phyloP scores from a whole-genome alignment of 2,797 vertebrate genomes.

The Paedocypris micromegethes region DNA sequence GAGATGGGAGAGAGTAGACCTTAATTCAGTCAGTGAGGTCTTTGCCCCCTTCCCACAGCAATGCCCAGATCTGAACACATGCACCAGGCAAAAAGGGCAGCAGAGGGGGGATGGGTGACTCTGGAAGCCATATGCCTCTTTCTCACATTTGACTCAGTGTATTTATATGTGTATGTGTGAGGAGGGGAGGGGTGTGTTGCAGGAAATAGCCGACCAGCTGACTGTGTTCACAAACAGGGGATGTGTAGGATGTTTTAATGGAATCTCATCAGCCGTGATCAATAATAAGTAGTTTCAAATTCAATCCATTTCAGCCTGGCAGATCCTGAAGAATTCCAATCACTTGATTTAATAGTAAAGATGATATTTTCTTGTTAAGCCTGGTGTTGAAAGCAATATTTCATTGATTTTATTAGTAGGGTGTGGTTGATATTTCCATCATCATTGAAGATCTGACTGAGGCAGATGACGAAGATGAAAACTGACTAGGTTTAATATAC shows the following conservation, averaged over 20 bases:
- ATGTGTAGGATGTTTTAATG: conserved; percentile 27
- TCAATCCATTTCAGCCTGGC: conserved; percentile 12
- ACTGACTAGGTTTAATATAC: no score
- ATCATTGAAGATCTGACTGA: no score
- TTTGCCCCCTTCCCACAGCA: conserved; percentile 36
- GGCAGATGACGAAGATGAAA: no score
- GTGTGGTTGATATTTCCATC: no score
- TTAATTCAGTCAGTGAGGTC: conserved; percentile 45
- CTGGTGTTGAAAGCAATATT: conserved; percentile 31
- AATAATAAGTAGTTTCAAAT: conserved; percentile 17
- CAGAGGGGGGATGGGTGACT: conserved; percentile 33
- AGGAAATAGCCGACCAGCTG: conserved; percentile 32
- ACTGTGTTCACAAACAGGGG: conserved; percentile 40
- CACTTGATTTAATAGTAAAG: conserved; percentile 23
- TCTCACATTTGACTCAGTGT: conserved; percentile 43
- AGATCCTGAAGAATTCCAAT: conserved; percentile 8
- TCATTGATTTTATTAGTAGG: conserved; percentile 7
- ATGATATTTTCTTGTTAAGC: conserved; percentile 24
- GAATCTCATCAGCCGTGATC: conserved; percentile 30
- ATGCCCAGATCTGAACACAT: conserved; percentile 33
- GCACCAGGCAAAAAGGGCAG: conserved; percentile 32
- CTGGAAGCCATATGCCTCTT: conserved; percentile 51
- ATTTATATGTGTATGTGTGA: conserved; percentile 42
- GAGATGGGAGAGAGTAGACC: conserved; percentile 1
- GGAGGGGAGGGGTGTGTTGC: conserved; percentile 25